Percentiles rank a stretch among this genome's conserved stretches.
These are phyloP conservation scores for Nemopilema nomurai DNA, from an alignment of 30 jellyfish, hydroid and myxozoan species.

Conservation along the genomic window DNA sequence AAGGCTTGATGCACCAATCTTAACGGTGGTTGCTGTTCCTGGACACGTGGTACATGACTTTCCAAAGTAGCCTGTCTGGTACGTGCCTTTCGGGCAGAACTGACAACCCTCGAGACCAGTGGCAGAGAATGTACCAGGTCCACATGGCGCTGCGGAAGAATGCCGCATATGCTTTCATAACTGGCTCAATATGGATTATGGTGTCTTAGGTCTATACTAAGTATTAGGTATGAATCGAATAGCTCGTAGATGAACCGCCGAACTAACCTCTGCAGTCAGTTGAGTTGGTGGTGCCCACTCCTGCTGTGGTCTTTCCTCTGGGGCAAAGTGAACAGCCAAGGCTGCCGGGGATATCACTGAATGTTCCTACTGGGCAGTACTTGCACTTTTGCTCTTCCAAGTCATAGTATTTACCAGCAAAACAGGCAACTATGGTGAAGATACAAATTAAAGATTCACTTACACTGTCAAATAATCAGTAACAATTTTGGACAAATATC, in stretches of 20 bases:
- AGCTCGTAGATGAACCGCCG: no score
- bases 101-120: slow-evolving; percentile 90
- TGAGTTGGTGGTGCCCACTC: slow-evolving; percentile 75
- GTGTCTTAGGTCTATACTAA: no score
- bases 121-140: slow-evolving; percentile 76
- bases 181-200: not conserved
- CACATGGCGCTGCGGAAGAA: slow-evolving; percentile 80
- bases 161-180: not conserved
- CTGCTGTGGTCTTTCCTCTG: slow-evolving; percentile 83
- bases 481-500: no score
- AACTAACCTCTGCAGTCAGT: slow-evolving; percentile 87
- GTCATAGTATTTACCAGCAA: slow-evolving; percentile 89
- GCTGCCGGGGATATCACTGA: slow-evolving; percentile 86
- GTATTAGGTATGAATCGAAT: no score
- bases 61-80: slow-evolving; percentile 72
- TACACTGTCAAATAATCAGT: not conserved
- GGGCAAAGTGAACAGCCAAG: slow-evolving; percentile 95
- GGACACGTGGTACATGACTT: slow-evolving; percentile 83
- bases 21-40: slow-evolving; percentile 88
- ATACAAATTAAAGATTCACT: not conserved
- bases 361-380: slow-evolving; percentile 93
- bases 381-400: slow-evolving; percentile 52
- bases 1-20: slow-evolving; percentile 48
- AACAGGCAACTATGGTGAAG: slow-evolving; percentile 77
- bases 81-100: slow-evolving; percentile 78